phyloP scores from a whole-genome alignment of 1,140 invertebrate genomes.

The Zaprionus camerounensis region DNA sequence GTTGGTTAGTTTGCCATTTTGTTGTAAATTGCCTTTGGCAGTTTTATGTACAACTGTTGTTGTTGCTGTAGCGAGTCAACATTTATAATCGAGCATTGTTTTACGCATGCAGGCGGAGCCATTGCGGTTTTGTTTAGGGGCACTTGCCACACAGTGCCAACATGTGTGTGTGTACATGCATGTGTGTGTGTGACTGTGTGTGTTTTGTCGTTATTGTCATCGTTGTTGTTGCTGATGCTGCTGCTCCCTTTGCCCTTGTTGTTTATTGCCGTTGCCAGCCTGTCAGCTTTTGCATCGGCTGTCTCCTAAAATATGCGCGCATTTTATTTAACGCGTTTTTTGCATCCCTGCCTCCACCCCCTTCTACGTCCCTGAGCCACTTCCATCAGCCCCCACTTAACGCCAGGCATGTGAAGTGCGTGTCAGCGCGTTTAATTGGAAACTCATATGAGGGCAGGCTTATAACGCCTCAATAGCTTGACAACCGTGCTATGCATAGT shows the following conservation, averaged over 20 bases:
- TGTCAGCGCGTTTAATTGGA: constrained; percentile 46
- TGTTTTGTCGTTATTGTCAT: constrained; percentile 17
- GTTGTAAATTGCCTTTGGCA: constrained; percentile 64
- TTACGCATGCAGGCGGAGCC: constrained; percentile 37
- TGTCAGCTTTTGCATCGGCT: constrained; percentile 65
- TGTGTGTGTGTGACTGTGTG: not conserved
- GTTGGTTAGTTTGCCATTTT: constrained; percentile 63
- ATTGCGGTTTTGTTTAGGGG: constrained; percentile 32
- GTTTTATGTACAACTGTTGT: constrained; percentile 21
- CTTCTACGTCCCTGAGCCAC: not conserved
- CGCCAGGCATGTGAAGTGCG: constrained; percentile 34
- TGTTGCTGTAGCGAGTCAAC: constrained; percentile 27
- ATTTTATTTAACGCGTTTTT: constrained; percentile 67
- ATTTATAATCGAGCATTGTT: constrained; percentile 41
- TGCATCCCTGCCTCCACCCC: not conserved
- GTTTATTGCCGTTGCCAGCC: constrained; percentile 39
- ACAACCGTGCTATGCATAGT: constrained; percentile 8
- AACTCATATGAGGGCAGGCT: constrained; percentile 42
- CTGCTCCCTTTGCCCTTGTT: constrained; percentile 24
- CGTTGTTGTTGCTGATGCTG: not conserved
- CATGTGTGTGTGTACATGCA: constrained; percentile 15
- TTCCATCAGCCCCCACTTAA: constrained; percentile 8
- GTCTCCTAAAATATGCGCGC: constrained; percentile 59
- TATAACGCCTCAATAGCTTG: constrained; percentile 31
- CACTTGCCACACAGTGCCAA: constrained; percentile 21